Conservation (phyloP, 2,113 vertebrate genomes). For the Caracal caracal region DNA sequence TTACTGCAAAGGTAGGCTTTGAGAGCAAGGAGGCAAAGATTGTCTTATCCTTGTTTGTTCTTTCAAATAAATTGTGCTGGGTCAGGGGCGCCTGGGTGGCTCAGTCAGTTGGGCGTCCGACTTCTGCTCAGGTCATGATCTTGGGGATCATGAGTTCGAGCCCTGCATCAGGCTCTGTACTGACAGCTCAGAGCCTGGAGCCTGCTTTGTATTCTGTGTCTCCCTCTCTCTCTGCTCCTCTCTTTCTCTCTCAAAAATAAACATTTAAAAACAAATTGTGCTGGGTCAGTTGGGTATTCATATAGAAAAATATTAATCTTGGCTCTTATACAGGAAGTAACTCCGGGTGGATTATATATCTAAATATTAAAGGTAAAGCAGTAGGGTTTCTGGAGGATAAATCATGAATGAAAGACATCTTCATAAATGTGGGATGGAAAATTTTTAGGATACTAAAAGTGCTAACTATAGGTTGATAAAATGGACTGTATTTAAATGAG, state of each 20-base stretch:
- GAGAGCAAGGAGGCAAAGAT: background rate
- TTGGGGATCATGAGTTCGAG: too few relatives aligned
- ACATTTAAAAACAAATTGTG: background rate
- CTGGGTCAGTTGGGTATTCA: background rate
- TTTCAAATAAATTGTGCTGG: background rate
- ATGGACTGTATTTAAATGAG: background rate
- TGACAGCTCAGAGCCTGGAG: too few relatives aligned
- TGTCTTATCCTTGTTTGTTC: background rate
- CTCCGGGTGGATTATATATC: background rate
- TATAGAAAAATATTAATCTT: background rate
- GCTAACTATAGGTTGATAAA: background rate
- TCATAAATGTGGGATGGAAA: background rate
- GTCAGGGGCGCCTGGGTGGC: background rate
- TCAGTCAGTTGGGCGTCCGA: too few relatives aligned
- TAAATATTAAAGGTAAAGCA: background rate
- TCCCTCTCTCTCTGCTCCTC: too few relatives aligned
- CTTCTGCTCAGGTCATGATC: too few relatives aligned
- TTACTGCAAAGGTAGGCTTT: background rate
- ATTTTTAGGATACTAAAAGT: background rate
- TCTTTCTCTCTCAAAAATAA: too few relatives aligned
- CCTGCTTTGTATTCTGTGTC: too few relatives aligned
- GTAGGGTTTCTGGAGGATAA: background rate
- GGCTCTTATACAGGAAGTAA: background rate
- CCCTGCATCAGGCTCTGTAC: too few relatives aligned
- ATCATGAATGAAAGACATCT: background rate